Evolutionary conservation across 53 echinoderm and acorn worm genomes (phyloP).

Genomic region (Echinometra lucunter): DNA sequence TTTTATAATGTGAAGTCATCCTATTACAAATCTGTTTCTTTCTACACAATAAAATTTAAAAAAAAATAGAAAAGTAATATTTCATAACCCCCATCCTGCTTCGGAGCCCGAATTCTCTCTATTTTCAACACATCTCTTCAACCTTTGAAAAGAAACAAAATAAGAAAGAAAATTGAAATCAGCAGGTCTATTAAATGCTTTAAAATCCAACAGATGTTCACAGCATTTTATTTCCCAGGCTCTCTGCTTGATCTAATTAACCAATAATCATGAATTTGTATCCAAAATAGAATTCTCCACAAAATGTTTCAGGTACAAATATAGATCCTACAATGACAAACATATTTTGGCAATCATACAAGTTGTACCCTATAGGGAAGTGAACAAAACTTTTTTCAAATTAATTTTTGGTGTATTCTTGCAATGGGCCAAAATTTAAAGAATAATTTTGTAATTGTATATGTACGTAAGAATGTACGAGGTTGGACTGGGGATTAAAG

Average conservation of each 20-base stretch:
- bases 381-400: neutral
- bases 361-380: neutral
- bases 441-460: too few species aligned
- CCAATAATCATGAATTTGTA: slow-evolving; percentile 9
- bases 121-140: neutral
- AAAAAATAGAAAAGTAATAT: neutral
- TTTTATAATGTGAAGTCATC: too few species aligned
- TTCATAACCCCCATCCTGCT: neutral
- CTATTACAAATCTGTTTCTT: neutral
- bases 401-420: neutral
- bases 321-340: neutral
- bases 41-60: neutral
- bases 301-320: neutral
- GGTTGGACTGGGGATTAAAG: too few species aligned
- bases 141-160: neutral
- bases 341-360: neutral
- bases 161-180: too few species aligned
- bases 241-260: slow-evolving; percentile 34
- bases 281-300: neutral
- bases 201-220: slow-evolving; percentile 12
- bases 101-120: neutral
- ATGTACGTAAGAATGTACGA: too few species aligned
- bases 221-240: neutral
- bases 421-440: neutral
- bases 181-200: neutral